phyloP scores from a whole-genome alignment of 2,797 vertebrate species.

The Graptemys geographica region DNA sequence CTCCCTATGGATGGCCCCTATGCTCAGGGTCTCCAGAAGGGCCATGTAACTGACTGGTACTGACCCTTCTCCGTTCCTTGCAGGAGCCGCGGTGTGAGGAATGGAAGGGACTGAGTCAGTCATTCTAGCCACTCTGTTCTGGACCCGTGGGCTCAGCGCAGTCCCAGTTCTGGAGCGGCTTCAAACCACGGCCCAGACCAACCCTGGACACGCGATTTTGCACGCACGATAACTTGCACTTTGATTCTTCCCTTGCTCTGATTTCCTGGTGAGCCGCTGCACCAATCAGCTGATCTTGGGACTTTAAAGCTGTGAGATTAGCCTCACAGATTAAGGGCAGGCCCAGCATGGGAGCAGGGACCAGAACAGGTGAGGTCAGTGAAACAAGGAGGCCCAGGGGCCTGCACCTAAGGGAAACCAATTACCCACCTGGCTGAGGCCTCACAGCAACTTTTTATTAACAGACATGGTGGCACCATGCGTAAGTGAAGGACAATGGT shows the following conservation, averaged over 20 bases:
- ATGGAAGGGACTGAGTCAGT: neutral
- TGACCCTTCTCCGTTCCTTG: neutral
- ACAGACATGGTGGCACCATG: too few relatives aligned
- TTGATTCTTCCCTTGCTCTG: neutral
- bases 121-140: neutral
- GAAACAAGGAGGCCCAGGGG: neutral
- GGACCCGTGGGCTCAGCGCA: neutral
- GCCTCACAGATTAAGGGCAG: neutral
- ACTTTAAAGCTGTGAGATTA: neutral
- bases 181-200: neutral
- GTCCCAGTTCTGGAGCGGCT: neutral
- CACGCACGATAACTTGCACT: neutral
- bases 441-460: neutral
- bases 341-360: neutral
- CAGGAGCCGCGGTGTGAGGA: neutral
- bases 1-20: too few relatives aligned
- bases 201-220: neutral
- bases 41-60: neutral
- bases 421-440: too few relatives aligned
- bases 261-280: neutral
- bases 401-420: neutral
- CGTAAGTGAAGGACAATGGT: neutral
- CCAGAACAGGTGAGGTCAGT: neutral
- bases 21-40: neutral
- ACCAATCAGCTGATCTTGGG: neutral